Percentiles rank a stretch among this genome's conserved stretches.
Conservation (phyloP, 2,113 vertebrate species). For the Ictidomys tridecemlineatus region DNA sequence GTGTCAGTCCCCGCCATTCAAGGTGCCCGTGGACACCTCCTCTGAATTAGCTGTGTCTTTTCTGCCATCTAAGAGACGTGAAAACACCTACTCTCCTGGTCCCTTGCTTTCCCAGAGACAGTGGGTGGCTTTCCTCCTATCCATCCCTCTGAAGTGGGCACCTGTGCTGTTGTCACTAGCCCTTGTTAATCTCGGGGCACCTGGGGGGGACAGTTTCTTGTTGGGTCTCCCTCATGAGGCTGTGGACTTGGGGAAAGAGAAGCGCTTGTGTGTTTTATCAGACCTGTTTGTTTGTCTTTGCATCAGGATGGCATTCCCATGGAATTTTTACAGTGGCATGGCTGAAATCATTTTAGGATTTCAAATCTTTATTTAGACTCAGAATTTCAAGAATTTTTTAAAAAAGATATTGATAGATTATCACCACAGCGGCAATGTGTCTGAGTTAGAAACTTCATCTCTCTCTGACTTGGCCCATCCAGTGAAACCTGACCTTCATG, state of each 20-base stretch:
- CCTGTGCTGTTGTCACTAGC: fast-evolving
- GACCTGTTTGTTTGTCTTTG: neutral
- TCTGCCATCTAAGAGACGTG: neutral
- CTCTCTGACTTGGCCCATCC: neutral
- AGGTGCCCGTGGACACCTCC: fast-evolving
- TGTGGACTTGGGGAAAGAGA: neutral
- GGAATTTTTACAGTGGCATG: neutral
- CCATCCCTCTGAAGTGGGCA: neutral
- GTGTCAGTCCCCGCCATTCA: neutral
- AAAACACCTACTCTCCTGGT: neutral
- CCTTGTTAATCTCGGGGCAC: neutral
- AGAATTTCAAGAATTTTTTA: neutral
- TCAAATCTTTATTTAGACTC: neutral
- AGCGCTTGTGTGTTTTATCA: neutral
- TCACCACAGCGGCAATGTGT: neutral
- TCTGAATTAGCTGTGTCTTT: neutral
- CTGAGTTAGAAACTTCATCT: neutral
- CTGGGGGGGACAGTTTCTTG: neutral
- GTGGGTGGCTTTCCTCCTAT: neutral
- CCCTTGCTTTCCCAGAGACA: fast-evolving
- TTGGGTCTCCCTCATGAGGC: neutral
- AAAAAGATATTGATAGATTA: neutral
- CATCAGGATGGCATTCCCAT: neutral
- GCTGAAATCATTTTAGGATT: neutral
- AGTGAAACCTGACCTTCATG: neutral